Conservation (phyloP, 2,888 invertebrate species). For the Macrostomum cliftonense region DNA sequence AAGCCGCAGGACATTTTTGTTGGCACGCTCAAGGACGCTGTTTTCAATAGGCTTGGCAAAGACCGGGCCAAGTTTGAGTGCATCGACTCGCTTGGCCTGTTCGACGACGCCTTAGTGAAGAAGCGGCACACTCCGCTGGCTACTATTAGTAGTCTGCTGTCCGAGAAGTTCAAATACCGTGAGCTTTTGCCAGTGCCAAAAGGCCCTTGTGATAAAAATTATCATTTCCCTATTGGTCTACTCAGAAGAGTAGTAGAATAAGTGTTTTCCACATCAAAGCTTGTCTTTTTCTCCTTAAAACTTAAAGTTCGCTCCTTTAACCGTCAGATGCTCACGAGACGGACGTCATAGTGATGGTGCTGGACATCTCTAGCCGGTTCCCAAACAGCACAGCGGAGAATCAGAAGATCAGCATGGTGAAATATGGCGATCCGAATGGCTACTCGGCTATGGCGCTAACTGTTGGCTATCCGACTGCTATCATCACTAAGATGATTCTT, state of each 20-base stretch:
- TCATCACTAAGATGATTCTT: constrained; percentile 87
- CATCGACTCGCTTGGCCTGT: constrained; percentile 63
- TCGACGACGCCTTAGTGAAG: constrained; percentile 60
- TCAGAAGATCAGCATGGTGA: constrained; percentile 57
- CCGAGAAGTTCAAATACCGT: constrained; percentile 60
- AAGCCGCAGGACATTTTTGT: constrained; percentile 59
- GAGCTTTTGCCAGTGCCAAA: constrained; percentile 15
- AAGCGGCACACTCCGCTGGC: constrained; percentile 70
- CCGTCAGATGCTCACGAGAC: constrained; percentile 47
- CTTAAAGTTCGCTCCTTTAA: no score
- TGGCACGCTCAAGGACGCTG: constrained; percentile 66
- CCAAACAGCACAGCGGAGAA: constrained; percentile 57
- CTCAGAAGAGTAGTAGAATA: no score
- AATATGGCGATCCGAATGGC: constrained; percentile 55
- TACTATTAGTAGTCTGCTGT: constrained; percentile 70
- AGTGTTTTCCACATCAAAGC: no score
- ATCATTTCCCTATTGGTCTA: no score
- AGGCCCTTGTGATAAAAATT: no score
- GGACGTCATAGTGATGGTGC: constrained; percentile 77
- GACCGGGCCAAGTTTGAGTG: constrained; percentile 46
- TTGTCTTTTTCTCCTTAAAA: no score
- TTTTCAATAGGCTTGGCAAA: constrained; percentile 57
- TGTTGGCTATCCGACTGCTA: constrained; percentile 78
- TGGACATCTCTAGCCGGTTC: constrained; percentile 78
- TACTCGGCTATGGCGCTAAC: constrained; percentile 91